Base-by-base conservation (phyloP, 2,888 invertebrate species). In the Stomorhina lunata region DNA sequence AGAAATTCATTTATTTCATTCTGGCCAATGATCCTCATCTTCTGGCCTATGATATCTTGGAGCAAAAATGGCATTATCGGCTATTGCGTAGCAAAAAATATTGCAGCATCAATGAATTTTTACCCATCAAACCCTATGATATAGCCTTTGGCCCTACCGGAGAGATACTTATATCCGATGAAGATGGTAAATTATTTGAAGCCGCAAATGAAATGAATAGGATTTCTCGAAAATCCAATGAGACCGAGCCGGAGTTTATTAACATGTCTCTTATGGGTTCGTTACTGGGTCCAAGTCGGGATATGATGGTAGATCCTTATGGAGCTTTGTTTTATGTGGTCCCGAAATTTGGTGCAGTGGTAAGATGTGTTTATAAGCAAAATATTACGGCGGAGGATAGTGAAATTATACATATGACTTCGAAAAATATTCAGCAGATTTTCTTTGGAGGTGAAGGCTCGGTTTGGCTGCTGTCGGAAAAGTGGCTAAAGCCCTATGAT, bases 381-480 rank as follows among this genome's bases (percentile, higher is more conserved):
- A 89, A 89, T 59, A 80, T 90, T 4, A 88, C 89, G 0, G 85
- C 90, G 0, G 90, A 90, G 69, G 88, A 89, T 53, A 90, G 90
- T 71, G 90, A 90, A 83, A 89, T 90, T 61, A 88, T 90, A 17
- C 89, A 90, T 40, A 71, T 90, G 45, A 90, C 89, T 9, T 87
- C 90, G 1, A 88, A 88, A 72, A 90, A 89, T 72, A 88, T 90
- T 32, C 89, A 89, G 73, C 90, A 90, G 83, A 88, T 90, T 75
- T 90, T 90, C 65, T 87, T 89, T 43, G 90, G 88, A 1, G 81
- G 75, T 2, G 87, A 87, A 9, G 88, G 87, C 9, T 87, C 88
- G 0, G 86, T 90, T 7, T 90, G 90, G 90, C 85, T 90, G 29
- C 81, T 90, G 2, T 89, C 89, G 48, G 90, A 90, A 83, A 87